These are phyloP conservation scores for Macroteleia sp. DNA, from an alignment of 2,888 invertebrate genomes.

Conservation along the genomic window DNA sequence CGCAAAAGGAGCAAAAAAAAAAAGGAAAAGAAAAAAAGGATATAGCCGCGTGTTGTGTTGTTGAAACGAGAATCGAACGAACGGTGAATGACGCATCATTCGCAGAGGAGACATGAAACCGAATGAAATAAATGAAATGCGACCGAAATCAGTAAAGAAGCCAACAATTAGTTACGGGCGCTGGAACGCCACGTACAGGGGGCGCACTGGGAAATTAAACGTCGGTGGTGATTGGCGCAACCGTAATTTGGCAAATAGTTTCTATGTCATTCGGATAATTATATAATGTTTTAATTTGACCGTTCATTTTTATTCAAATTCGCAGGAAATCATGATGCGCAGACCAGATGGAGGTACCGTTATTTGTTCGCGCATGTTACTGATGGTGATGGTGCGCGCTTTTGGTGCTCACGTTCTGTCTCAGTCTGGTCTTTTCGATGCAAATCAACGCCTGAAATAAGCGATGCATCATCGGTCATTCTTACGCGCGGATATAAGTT, in stretches of 20 bases:
- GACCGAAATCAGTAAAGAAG: slow-evolving; percentile 47
- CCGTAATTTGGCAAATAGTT: slow-evolving; percentile 40
- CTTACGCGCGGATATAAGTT: slow-evolving; percentile 40
- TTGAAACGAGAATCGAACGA: slow-evolving; percentile 19
- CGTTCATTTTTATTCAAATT: too few species aligned
- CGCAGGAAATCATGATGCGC: neutral
- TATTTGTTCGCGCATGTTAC: neutral
- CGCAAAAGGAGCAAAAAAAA: too few species aligned
- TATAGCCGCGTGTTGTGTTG: slow-evolving; percentile 6
- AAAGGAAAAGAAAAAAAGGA: too few species aligned
- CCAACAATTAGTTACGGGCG: slow-evolving; percentile 47
- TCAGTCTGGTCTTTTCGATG: slow-evolving; percentile 42
- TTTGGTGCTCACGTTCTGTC: slow-evolving; percentile 2
- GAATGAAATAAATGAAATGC: slow-evolving; percentile 34
- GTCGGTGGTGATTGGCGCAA: slow-evolving; percentile 42
- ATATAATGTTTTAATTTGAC: too few species aligned
- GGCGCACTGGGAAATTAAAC: slow-evolving; percentile 58
- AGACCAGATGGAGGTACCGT: neutral
- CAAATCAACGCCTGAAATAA: slow-evolving; percentile 56
- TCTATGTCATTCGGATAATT: slow-evolving; percentile 17
- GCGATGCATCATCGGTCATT: slow-evolving; percentile 52
- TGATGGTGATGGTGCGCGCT: neutral
- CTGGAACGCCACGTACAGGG: slow-evolving; percentile 29
- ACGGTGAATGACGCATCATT: slow-evolving; percentile 28
- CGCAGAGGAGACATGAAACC: slow-evolving; percentile 27